Evolutionary conservation across 2,888 invertebrate genomes (phyloP).

Genomic region (Schizaphis graminum): DNA sequence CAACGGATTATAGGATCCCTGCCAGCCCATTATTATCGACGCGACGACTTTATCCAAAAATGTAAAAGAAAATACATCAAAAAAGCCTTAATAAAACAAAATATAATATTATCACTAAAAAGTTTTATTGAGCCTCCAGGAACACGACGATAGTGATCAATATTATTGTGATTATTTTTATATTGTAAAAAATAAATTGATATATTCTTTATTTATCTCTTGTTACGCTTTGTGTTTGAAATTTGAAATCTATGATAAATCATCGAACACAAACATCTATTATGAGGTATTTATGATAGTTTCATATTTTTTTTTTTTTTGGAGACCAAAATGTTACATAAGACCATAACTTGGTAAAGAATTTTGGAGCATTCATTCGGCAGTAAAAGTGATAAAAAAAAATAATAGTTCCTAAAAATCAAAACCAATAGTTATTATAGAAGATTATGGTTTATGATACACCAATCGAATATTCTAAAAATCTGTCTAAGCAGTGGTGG

Average conservation of each 20-base stretch:
- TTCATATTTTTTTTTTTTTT: not conserved
- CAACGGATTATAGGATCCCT: not conserved
- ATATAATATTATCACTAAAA: not conserved
- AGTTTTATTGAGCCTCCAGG: not conserved
- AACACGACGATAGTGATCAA: not conserved
- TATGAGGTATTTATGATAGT: not conserved
- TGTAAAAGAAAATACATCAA: not conserved
- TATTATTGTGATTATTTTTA: not conserved
- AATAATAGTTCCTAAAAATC: not conserved
- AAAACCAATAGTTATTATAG: not conserved
- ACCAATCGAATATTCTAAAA: not conserved
- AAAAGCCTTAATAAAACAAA: not conserved
- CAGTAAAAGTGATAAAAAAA: not conserved
- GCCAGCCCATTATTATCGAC: not conserved
- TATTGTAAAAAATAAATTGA: not conserved
- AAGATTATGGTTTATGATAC: not conserved
- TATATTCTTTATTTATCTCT: not conserved
- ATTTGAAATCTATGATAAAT: not conserved
- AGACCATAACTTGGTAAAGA: not conserved
- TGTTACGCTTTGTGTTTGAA: not conserved
- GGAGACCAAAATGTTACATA: too few species aligned
- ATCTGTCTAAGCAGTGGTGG: not conserved
- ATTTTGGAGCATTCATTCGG: not conserved
- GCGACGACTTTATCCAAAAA: not conserved
- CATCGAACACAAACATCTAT: not conserved